phyloP scores from a whole-genome alignment of 2,113 vertebrate genomes.

The Lophius piscatorius region DNA sequence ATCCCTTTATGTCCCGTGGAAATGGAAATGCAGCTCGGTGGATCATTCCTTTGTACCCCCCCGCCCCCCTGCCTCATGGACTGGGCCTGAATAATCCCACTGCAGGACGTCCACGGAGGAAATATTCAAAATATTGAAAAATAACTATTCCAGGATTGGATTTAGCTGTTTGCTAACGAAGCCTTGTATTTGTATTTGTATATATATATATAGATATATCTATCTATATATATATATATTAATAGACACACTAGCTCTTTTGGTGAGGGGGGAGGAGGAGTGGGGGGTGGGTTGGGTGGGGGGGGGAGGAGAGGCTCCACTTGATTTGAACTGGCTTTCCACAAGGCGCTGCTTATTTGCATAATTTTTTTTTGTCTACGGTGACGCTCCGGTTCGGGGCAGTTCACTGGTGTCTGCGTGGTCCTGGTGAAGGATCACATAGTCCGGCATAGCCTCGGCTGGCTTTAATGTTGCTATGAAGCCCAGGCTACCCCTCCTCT shows the following conservation, averaged over 20 bases:
- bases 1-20: slow-evolving; percentile 61
- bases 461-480: slow-evolving; percentile 86
- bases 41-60: slow-evolving; percentile 55
- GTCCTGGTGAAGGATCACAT: slow-evolving; percentile 83
- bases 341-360: slow-evolving; percentile 88
- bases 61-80: slow-evolving; percentile 14
- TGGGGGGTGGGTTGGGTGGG: no score
- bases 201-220: slow-evolving; percentile 46
- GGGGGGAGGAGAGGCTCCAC: slow-evolving; percentile 75
- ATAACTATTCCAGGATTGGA: slow-evolving; percentile 21
- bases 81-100: slow-evolving; percentile 29
- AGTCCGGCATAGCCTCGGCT: slow-evolving; percentile 79
- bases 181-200: slow-evolving; percentile 43
- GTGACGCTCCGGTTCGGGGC: slow-evolving; percentile 89
- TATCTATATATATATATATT: slow-evolving; percentile 33
- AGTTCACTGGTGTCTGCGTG: slow-evolving; percentile 81
- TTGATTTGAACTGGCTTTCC: slow-evolving; percentile 82
- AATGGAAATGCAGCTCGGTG: slow-evolving; percentile 60
- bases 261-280: slow-evolving; percentile 67
- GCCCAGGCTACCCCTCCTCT: slow-evolving; percentile 81
- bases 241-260: slow-evolving; percentile 54
- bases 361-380: slow-evolving; percentile 95
- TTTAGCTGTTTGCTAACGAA: no score
- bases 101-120: slow-evolving; percentile 27
- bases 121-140: slow-evolving; percentile 41